Base-by-base conservation (phyloP, 2,113 vertebrate genomes). In the Gasterosteus aculeatus region DNA sequence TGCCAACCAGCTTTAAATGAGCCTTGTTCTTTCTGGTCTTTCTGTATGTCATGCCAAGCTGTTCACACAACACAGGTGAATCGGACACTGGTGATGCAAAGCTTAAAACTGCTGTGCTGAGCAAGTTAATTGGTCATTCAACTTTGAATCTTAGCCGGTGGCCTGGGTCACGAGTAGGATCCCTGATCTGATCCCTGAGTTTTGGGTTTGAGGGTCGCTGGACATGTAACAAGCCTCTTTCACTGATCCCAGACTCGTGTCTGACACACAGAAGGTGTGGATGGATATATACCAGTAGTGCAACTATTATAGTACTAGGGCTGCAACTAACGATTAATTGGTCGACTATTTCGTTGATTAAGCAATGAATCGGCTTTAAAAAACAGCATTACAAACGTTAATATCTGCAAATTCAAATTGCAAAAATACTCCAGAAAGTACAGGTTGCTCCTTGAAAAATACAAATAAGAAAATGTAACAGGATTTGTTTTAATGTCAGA, bases 71-170 rank as follows among this genome's bases (percentile, higher is more conserved):
- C 5, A 35, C 12, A 18, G 69, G 46, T 7, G 0, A 54, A 49
- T 54, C 11, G 11, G 11, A 9, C 47, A 64, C 38, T 7, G 51
- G 22, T 42, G 38, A 63, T 31, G 29, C 39, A 31, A 10, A 29
- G 38, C 9, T 58, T 69, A 35, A 65, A 62, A 29, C 33, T 31
- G 26, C 68, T 62, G 26, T 41, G 31, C 26, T 59, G 18, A 70
- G 65, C n/a, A 14, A 44, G 54, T 70, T 54, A 59, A 65, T 64
- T 10, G 7, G 35, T 56, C 1, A 2, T 62, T 33, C 57, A 31
- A 9, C 33, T 58, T 35, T 53, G 35, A 78, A 12, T 77, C 31
- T 49, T n/a, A 66, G 61, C 22, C 3, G 5, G 33, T 44, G 8
- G 53, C 42, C 49, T 54, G 15, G 61, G 10, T 58, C 42, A 56